Base-by-base conservation (phyloP, 2,888 invertebrate species). In the Pterostichus madidus region DNA sequence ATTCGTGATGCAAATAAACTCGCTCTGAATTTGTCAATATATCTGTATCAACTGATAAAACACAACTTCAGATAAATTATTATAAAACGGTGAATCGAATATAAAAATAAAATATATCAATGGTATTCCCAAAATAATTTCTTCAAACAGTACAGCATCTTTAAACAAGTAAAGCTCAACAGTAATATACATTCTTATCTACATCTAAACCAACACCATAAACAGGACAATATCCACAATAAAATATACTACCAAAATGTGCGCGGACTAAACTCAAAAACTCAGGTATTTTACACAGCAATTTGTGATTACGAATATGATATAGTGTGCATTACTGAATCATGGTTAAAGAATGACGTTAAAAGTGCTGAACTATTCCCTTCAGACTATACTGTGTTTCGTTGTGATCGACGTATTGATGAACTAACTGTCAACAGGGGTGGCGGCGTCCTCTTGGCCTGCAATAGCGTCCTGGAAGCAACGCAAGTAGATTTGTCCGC, bases 121-220 rank as follows among this genome's bases (percentile, higher is more conserved):
- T 15, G 52, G 52, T 52, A 11, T 52, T 13, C 52, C 52, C 8
- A 15, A 8, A n/a, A 52, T n/a, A n/a, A n/a, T n/a, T n/a, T n/a
- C n/a, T n/a, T n/a, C n/a, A n/a, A n/a, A n/a, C n/a, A n/a, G n/a
- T n/a, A n/a, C n/a, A n/a, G n/a, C n/a, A n/a, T n/a, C n/a, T n/a
- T n/a, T n/a, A 52, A 52, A 52, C 52, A 11, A 52, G 15, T 52
- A n/a, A 52, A 10, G 52, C 52, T n/a, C 52, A 52, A 52, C 52
- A 52, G n/a, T 15, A 13, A n/a, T n/a, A n/a, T n/a, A n/a, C n/a
- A n/a, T n/a, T n/a, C n/a, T n/a, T n/a, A n/a, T n/a, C n/a, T n/a
- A n/a, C n/a, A n/a, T n/a, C n/a, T n/a, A n/a, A n/a, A n/a, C n/a
- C n/a, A n/a, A n/a, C n/a, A n/a, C n/a, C n/a, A n/a, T n/a, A n/a